Evolutionary conservation across 2,888 invertebrate genomes (phyloP).

Genomic region (Atrina japonica): DNA sequence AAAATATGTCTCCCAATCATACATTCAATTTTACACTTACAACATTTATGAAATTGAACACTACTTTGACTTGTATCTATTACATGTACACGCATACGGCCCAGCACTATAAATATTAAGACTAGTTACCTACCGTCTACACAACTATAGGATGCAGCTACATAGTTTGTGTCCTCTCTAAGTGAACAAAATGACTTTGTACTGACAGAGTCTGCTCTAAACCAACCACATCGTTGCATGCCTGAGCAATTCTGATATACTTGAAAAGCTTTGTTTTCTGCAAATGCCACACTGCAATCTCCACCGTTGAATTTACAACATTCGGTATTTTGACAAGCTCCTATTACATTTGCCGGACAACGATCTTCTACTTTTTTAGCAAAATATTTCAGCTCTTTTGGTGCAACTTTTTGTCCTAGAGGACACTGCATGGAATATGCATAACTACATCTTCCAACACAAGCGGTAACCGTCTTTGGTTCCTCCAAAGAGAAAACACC

Average conservation of each 20-base stretch:
- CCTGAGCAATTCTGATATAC: slow-evolving; percentile 56
- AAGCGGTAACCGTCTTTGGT: slow-evolving; percentile 22
- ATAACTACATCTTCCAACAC: slow-evolving; percentile 38
- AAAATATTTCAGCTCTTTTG: slow-evolving; percentile 51
- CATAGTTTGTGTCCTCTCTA: slow-evolving; percentile 36
- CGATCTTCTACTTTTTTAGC: slow-evolving; percentile 49
- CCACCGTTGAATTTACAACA: slow-evolving; percentile 53
- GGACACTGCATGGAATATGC: slow-evolving; percentile 58
- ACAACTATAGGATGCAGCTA: slow-evolving; percentile 39
- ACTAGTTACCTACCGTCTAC: slow-evolving; percentile 22
- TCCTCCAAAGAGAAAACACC: neutral
- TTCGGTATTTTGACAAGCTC: slow-evolving; percentile 43
- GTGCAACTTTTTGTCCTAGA: slow-evolving; percentile 51
- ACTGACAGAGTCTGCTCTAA: slow-evolving; percentile 49
- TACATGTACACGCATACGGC: neutral
- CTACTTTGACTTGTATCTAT: neutral
- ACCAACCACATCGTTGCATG: slow-evolving; percentile 53
- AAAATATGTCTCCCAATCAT: too few species aligned
- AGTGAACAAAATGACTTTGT: slow-evolving; percentile 13
- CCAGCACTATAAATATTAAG: neutral
- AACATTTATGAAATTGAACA: neutral
- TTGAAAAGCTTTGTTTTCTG: slow-evolving; percentile 43
- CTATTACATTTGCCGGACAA: slow-evolving; percentile 43
- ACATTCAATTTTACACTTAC: neutral
- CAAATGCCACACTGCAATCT: slow-evolving; percentile 54